A percentile compares a stretch with the other conserved stretches of the same genome.
Conservation (phyloP, 2,113 vertebrate species). For the Dendrocopos noguchii region DNA sequence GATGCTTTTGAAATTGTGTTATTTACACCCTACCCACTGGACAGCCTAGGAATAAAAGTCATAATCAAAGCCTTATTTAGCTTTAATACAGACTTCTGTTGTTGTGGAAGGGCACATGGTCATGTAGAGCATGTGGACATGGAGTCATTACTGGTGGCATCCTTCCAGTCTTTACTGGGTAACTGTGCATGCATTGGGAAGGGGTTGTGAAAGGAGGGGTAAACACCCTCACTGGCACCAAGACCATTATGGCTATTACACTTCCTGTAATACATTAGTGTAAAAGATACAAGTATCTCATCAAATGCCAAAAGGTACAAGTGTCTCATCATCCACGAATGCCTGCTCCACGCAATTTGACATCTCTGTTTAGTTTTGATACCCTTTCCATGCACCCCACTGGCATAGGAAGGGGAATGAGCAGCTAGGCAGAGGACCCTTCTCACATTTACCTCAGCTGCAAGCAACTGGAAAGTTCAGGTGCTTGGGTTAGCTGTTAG, state of each 20-base stretch:
- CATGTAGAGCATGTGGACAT: not conserved
- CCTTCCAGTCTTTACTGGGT: not conserved
- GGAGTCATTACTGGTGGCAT: not conserved
- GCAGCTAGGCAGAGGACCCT: not conserved
- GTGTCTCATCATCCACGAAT: not conserved
- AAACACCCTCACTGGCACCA: not conserved
- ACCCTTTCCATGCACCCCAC: accelerated
- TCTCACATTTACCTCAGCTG: not conserved
- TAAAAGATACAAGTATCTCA: not conserved
- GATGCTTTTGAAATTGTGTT: slow-evolving; percentile 12
- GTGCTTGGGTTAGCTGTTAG: not conserved
- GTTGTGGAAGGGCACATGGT: slow-evolving; percentile 22
- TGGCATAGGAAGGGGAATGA: not conserved
- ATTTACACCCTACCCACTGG: not conserved
- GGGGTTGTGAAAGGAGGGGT: not conserved
- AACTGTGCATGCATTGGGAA: not conserved
- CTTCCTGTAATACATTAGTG: not conserved
- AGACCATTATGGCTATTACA: not conserved
- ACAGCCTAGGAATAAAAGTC: slow-evolving; percentile 1
- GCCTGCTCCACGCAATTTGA: not conserved
- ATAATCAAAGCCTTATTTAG: slow-evolving; percentile 41
- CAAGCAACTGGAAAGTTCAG: not conserved
- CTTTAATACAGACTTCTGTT: slow-evolving; percentile 32
- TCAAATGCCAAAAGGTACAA: too few species aligned
- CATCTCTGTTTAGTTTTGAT: not conserved